Conservation (phyloP, 1,140 invertebrate genomes). For the Drosophila lini region DNA sequence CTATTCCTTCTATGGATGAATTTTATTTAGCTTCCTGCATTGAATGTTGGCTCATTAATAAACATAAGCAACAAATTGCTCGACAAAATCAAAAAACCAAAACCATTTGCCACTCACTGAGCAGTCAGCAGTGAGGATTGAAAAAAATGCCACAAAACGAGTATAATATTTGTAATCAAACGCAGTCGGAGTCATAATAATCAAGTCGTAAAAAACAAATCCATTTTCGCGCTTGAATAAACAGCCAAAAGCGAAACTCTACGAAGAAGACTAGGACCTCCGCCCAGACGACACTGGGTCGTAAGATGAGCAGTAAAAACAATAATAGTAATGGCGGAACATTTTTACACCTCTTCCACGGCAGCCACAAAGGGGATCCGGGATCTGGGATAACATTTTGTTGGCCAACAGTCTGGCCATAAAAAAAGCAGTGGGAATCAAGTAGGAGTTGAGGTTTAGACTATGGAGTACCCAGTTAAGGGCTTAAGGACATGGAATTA, state of each 20-base stretch:
- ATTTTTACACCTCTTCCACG: constrained; percentile 75
- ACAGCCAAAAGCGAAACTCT: constrained; percentile 41
- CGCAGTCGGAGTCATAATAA: constrained; percentile 79
- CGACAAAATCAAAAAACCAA: constrained; percentile 60
- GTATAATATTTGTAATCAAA: constrained; percentile 81
- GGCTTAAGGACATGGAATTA: too few relatives aligned
- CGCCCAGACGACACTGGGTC: constrained; percentile 23
- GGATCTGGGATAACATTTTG: constrained; percentile 48
- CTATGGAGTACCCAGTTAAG: neutral
- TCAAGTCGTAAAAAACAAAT: constrained; percentile 83
- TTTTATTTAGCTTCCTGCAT: constrained; percentile 33
- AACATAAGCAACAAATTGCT: constrained; percentile 70
- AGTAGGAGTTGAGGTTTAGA: neutral
- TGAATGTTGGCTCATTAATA: constrained; percentile 72
- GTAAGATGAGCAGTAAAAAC: constrained; percentile 65
- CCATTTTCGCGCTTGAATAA: constrained; percentile 81
- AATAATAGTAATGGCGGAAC: constrained; percentile 78
- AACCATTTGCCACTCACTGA: constrained; percentile 66
- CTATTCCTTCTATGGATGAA: neutral
- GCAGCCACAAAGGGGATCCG: constrained; percentile 48
- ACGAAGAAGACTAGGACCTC: constrained; percentile 18
- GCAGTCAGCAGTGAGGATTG: constrained; percentile 27
- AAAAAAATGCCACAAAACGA: constrained; percentile 24
- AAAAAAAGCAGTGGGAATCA: constrained; percentile 42
- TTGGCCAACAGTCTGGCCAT: constrained; percentile 51